Evolutionary conservation across 1,140 invertebrate genomes (phyloP).

Genomic region (Drosophila oshimai): DNA sequence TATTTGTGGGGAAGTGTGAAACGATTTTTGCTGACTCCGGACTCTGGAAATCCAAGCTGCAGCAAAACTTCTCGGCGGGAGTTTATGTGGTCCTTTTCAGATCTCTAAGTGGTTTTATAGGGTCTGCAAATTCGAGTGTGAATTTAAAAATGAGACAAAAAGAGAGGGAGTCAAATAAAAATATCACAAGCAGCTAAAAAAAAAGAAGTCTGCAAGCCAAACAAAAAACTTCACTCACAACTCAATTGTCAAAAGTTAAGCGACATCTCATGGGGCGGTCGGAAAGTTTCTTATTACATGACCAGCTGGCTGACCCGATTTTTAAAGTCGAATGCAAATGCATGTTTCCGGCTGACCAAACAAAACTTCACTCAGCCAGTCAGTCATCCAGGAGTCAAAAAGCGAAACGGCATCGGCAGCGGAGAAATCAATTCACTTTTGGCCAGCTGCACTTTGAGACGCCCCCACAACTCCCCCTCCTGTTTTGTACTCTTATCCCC

Average conservation of each 20-base stretch:
- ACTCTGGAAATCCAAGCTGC: slow-evolving; percentile 61
- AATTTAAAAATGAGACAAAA: slow-evolving; percentile 17
- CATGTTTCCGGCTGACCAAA: slow-evolving; percentile 65
- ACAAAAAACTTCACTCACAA: slow-evolving; percentile 37
- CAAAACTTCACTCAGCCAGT: slow-evolving; percentile 63
- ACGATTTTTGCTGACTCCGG: slow-evolving; percentile 59
- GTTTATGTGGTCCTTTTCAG: slow-evolving; percentile 23
- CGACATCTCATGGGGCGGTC: slow-evolving; percentile 20
- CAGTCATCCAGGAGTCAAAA: slow-evolving; percentile 58
- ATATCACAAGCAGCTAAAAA: neutral
- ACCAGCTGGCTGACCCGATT: slow-evolving; percentile 59
- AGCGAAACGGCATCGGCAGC: slow-evolving; percentile 51
- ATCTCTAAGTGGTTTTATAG: slow-evolving; percentile 61
- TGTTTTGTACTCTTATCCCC: neutral
- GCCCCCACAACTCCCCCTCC: neutral
- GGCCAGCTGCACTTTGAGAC: slow-evolving; percentile 54
- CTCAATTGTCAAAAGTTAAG: slow-evolving; percentile 68
- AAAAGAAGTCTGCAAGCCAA: neutral
- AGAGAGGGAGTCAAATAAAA: neutral
- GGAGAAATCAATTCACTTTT: slow-evolving; percentile 64
- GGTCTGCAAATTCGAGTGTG: slow-evolving; percentile 48
- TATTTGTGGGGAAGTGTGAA: slow-evolving; percentile 50
- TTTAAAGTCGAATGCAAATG: slow-evolving; percentile 59
- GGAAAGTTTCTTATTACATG: slow-evolving; percentile 56
- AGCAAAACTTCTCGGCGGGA: slow-evolving; percentile 33